Evolutionary conservation across 2,888 invertebrate genomes (phyloP), one percentile per base, ranked within the genome.

Genomic region (Amphipoea lucens): DNA sequence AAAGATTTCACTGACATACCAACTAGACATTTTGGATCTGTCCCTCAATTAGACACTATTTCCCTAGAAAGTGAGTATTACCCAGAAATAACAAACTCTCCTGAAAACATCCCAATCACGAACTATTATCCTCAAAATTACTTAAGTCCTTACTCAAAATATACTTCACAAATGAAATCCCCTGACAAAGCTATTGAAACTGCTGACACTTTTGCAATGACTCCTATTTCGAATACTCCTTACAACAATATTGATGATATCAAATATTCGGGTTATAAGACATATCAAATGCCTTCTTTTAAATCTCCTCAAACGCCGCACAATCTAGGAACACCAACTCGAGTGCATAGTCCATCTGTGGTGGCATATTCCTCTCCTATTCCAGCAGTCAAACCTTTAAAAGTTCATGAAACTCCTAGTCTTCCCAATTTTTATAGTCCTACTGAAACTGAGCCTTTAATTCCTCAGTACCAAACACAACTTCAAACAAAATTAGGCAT

Each of bases 221-320:
- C 51, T 48, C 11, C 48, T 14, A 20, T 3, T 65, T 29, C 14
- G n/a, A n/a, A 51, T 62, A 20, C 2, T 5, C 12, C 60, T n/a
- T 1, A 29, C 0, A 60, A 69, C 4, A 73, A 73, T 57, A 42
- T 62, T 20, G n/a, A 73, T 0, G 40, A 70, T 57, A 71, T 72
- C 0, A 80, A 80, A 20, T 87, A 85, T 66, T 71, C 75, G 4
- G 84, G 87, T 1, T 87, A 85, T 17, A 84, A 80, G 12, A 70
- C 80, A 0, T 87, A 87, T 51, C 75, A 65, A 23, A 20, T 71
- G 4, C 87, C 74, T 9, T 14, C 12, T 48, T 20, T 40, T 0
- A 72, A 66, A 60, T 29, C 9, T 48, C 40, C 45, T 36, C 20
- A 60, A 29, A 5, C 11, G 0, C 1, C 6, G 1, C 0, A 20